A percentile compares a stretch with the other conserved stretches of the same genome.
These are phyloP conservation scores for Strix uralensis DNA, from an alignment of 2,113 vertebrate species.

Conservation along the genomic window DNA sequence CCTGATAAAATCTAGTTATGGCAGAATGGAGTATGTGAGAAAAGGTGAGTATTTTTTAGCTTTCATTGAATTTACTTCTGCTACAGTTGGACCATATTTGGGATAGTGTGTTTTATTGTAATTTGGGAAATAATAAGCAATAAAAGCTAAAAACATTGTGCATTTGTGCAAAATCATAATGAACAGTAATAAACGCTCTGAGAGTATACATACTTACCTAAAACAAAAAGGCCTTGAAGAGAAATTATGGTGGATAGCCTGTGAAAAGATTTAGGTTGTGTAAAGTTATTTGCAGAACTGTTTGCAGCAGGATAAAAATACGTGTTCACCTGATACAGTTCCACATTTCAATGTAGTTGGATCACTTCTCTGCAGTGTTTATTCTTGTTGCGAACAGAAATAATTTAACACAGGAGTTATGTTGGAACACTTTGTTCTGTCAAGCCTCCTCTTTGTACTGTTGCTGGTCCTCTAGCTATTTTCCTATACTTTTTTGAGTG, in stretches of 20 bases:
- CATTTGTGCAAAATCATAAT: background rate
- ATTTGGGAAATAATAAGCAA: background rate
- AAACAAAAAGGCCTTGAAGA: background rate
- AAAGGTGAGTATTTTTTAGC: background rate
- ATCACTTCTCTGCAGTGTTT: background rate
- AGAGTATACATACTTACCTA: background rate
- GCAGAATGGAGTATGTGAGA: background rate
- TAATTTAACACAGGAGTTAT: background rate
- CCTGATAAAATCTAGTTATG: background rate
- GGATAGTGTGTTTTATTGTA: background rate
- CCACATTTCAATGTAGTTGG: background rate
- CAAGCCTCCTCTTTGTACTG: background rate
- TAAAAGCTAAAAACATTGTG: background rate
- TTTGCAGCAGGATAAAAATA: background rate
- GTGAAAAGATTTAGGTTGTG: constrained; percentile 26
- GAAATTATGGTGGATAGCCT: background rate
- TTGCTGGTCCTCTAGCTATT: background rate
- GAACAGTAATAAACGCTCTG: background rate
- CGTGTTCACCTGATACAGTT: background rate
- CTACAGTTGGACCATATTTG: background rate
- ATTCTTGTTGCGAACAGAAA: constrained; percentile 17
- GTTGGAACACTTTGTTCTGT: constrained; percentile 12
- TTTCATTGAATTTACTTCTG: background rate
- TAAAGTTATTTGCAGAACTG: background rate
- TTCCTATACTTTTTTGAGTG: background rate